Evolutionary conservation across 2,888 invertebrate genomes (phyloP).

Genomic region (Nephrotoma appendiculata): DNA sequence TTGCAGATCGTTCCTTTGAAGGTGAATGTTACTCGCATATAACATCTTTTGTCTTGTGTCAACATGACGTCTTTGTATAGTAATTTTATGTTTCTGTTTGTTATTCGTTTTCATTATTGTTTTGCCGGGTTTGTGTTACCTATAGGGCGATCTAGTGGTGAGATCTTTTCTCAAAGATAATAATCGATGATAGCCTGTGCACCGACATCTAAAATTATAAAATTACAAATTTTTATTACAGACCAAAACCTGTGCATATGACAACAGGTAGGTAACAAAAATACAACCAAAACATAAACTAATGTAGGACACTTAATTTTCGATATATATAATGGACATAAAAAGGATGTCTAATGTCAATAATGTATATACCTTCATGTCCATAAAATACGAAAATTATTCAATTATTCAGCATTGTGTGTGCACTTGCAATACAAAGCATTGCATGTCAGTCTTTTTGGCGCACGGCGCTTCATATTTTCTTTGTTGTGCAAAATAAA

Average conservation of each 20-base stretch:
- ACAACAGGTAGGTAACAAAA: background rate
- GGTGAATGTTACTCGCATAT: background rate
- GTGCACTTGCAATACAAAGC: background rate
- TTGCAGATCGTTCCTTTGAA: background rate
- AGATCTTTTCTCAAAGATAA: background rate
- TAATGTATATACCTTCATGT: background rate
- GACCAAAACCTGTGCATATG: background rate
- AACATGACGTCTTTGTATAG: background rate
- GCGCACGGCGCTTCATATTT: background rate
- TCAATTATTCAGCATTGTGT: background rate
- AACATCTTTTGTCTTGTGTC: background rate
- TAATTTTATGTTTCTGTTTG: background rate
- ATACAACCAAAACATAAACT: background rate
- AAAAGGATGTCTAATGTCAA: background rate
- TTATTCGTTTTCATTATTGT: background rate
- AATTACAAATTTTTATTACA: background rate
- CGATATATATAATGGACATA: background rate
- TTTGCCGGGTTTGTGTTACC: background rate
- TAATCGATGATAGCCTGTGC: background rate
- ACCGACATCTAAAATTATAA: background rate
- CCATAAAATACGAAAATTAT: background rate
- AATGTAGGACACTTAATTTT: background rate
- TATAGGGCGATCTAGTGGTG: background rate
- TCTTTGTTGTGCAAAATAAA: background rate
- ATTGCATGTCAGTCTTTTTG: background rate